A percentile compares a stretch with the other conserved stretches of the same genome.
phyloP scores from a whole-genome alignment of 92 coral and sea anemone species.

The Anthopleura xanthogrammica region DNA sequence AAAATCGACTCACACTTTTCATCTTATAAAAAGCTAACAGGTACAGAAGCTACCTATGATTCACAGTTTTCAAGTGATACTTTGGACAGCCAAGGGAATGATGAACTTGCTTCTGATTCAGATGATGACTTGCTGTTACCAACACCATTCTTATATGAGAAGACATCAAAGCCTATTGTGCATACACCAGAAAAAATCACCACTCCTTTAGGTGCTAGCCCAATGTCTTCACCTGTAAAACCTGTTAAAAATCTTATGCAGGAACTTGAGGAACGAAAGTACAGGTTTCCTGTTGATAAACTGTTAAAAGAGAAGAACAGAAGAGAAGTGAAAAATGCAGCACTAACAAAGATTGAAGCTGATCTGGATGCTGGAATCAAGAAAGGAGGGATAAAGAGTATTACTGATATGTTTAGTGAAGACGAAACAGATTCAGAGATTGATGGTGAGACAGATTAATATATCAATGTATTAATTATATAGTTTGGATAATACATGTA shows the following conservation, averaged over 20 bases:
- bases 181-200: conserved; percentile 48
- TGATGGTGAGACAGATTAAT: conserved; percentile 48
- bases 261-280: conserved; percentile 23
- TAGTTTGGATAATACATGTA: no score
- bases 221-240: conserved; percentile 37
- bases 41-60: not conserved
- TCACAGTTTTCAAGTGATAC: not conserved
- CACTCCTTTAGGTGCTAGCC: conserved; percentile 39
- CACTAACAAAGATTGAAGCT: conserved; percentile 64
- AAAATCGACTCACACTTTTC: not conserved
- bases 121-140: conserved; percentile 85
- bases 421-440: conserved; percentile 57
- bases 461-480: not conserved
- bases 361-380: conserved; percentile 68
- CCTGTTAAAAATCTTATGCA: conserved; percentile 18
- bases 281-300: conserved; percentile 67
- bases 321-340: conserved; percentile 48
- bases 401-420: conserved; percentile 53
- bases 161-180: conserved; percentile 46
- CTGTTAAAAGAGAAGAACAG: conserved; percentile 68
- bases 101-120: conserved; percentile 42
- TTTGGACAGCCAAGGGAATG: not conserved
- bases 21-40: not conserved
- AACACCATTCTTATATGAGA: conserved; percentile 63
- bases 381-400: conserved; percentile 61